Percentiles rank a stretch among this genome's conserved stretches.
Evolutionary conservation across 1,140 invertebrate species (phyloP).

Genomic region (Yoshiicerus persimilis): DNA sequence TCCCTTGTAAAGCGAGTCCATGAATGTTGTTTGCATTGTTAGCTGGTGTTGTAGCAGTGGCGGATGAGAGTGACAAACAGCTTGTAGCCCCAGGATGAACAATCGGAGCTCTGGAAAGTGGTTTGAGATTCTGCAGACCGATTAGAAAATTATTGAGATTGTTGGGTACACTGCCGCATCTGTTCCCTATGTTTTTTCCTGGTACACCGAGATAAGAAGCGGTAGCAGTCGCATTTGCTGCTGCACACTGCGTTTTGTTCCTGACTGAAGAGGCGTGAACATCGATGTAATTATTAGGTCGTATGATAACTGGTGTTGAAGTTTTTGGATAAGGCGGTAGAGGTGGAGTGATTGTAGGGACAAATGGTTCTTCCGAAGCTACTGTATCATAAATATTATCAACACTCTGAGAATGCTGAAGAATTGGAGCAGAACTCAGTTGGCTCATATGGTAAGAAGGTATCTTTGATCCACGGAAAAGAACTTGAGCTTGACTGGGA

Average conservation of each 20-base stretch:
- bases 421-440: slow-evolving; percentile 30
- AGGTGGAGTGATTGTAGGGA: slow-evolving; percentile 7
- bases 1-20: background rate
- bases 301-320: slow-evolving; percentile 60
- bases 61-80: background rate
- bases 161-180: slow-evolving; percentile 43
- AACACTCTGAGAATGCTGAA: slow-evolving; percentile 48
- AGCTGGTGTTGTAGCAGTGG: background rate
- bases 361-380: slow-evolving; percentile 37
- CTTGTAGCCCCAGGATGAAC: slow-evolving; percentile 42
- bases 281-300: slow-evolving; percentile 69
- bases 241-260: slow-evolving; percentile 48
- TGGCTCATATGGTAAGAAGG: slow-evolving; percentile 28
- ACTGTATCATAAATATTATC: slow-evolving; percentile 50
- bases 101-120: slow-evolving; percentile 47
- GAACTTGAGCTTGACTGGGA: slow-evolving; percentile 49
- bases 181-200: slow-evolving; percentile 33
- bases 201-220: background rate
- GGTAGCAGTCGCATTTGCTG: background rate
- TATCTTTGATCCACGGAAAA: slow-evolving; percentile 43
- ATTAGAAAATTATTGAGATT: slow-evolving; percentile 41
- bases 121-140: slow-evolving; percentile 47
- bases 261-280: slow-evolving; percentile 61
- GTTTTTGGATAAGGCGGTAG: slow-evolving; percentile 50
- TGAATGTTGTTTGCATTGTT: background rate